Conservation (phyloP, 2,113 vertebrate species). For the Hylia prasina region DNA sequence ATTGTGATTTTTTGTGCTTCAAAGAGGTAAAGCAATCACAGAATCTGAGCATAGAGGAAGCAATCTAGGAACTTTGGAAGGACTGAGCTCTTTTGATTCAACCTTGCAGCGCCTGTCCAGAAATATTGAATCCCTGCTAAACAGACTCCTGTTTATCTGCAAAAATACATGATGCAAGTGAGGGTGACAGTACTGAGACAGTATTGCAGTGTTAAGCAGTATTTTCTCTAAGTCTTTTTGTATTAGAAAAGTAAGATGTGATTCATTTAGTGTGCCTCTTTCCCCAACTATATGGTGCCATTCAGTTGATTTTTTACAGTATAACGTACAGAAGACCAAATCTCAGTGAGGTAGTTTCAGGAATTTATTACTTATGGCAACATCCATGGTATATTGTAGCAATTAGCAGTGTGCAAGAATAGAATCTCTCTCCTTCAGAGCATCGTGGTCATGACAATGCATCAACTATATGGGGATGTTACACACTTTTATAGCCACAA, state of each 20-base stretch:
- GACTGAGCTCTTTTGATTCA: background rate
- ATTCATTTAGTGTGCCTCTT: background rate
- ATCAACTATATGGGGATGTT: constrained; percentile 36
- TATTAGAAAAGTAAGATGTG: background rate
- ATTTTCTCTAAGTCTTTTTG: background rate
- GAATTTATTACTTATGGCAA: background rate
- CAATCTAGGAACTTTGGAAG: background rate
- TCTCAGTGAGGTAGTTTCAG: background rate
- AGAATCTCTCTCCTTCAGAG: background rate
- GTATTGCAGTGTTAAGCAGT: background rate
- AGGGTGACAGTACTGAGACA: background rate
- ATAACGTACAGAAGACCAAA: background rate
- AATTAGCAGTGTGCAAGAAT: constrained; percentile 13
- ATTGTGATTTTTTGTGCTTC: background rate
- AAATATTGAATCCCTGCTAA: background rate
- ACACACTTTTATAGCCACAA: constrained; percentile 34
- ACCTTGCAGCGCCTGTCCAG: background rate
- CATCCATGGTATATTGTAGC: background rate
- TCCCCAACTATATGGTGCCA: background rate
- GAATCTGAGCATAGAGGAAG: background rate
- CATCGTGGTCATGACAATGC: background rate
- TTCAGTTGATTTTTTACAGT: background rate
- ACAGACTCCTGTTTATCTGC: background rate
- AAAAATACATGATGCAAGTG: background rate
- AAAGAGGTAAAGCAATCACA: background rate